phyloP scores from a whole-genome alignment of 2,113 vertebrate species.

The Zeus faber region DNA sequence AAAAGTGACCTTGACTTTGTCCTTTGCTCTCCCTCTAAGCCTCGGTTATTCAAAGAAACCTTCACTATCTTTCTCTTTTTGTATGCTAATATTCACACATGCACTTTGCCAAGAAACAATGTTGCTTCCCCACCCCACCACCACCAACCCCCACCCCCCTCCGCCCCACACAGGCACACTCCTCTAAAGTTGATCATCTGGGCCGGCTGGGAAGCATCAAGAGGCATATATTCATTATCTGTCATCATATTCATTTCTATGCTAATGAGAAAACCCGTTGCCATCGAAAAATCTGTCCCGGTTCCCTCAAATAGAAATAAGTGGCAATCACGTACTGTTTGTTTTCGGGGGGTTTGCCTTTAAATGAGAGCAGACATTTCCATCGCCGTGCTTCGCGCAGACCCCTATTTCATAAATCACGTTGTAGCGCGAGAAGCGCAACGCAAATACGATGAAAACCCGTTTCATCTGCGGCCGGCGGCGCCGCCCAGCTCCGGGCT shows the following conservation, averaged over 20 bases:
- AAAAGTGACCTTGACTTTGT: constrained; percentile 67
- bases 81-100: constrained; percentile 61
- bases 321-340: constrained; percentile 71
- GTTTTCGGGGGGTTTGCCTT: constrained; percentile 63
- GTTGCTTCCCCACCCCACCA: constrained; percentile 10
- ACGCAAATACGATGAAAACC: constrained; percentile 43
- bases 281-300: constrained; percentile 69
- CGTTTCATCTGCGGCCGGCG: constrained; percentile 39
- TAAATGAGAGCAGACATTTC: constrained; percentile 66
- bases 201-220: constrained; percentile 62
- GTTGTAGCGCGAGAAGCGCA: constrained; percentile 28
- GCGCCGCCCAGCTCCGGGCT: constrained; percentile 16
- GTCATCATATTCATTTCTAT: constrained; percentile 83
- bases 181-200: constrained; percentile 57
- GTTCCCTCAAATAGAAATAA: constrained; percentile 71
- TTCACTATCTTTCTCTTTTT: constrained; percentile 3
- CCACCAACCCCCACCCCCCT: neutral
- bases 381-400: constrained; percentile 40
- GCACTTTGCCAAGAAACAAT: constrained; percentile 32
- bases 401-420: constrained; percentile 59
- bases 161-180: too few species aligned
- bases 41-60: constrained; percentile 26
- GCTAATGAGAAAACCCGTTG: constrained; percentile 72
- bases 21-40: constrained; percentile 39
- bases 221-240: constrained; percentile 79